phyloP scores from a whole-genome alignment of 2,888 invertebrate species.

The Priapulus caudatus region DNA sequence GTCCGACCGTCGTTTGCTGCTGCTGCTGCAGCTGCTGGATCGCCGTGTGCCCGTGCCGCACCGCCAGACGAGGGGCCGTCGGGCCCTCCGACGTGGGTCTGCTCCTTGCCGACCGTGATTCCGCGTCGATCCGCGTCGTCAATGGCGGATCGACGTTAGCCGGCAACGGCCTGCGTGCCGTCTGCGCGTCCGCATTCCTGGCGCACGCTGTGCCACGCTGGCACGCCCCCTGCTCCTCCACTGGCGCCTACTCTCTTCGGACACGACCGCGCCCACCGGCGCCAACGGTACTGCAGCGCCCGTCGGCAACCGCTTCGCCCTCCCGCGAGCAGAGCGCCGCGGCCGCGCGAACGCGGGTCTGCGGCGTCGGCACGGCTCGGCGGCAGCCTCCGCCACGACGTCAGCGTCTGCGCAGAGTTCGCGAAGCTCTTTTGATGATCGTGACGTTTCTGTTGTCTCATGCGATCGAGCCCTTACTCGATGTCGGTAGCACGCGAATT shows the following conservation, averaged over 20 bases:
- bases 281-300: background rate
- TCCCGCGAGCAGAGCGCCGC: too few species aligned
- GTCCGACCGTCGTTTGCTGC: too few species aligned
- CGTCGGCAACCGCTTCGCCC: background rate
- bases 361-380: background rate
- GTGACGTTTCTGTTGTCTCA: conserved; percentile 3
- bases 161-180: too few species aligned
- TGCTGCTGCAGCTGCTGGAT: background rate
- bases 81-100: background rate
- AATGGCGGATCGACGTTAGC: too few species aligned
- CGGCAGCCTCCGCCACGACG: background rate
- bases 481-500: background rate
- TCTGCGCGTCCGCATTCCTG: background rate
- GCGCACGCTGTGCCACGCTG: background rate
- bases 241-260: background rate
- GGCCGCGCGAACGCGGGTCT: too few species aligned
- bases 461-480: background rate
- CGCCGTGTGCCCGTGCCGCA: background rate
- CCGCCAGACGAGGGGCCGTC: too few species aligned
- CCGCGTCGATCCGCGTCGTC: too few species aligned
- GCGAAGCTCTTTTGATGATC: background rate
- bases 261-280: too few species aligned
- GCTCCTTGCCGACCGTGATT: background rate
- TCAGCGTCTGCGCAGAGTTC: background rate
- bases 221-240: background rate